These are phyloP conservation scores for Sipha flava DNA, from an alignment of 1,140 invertebrate species.

Conservation along the genomic window DNA sequence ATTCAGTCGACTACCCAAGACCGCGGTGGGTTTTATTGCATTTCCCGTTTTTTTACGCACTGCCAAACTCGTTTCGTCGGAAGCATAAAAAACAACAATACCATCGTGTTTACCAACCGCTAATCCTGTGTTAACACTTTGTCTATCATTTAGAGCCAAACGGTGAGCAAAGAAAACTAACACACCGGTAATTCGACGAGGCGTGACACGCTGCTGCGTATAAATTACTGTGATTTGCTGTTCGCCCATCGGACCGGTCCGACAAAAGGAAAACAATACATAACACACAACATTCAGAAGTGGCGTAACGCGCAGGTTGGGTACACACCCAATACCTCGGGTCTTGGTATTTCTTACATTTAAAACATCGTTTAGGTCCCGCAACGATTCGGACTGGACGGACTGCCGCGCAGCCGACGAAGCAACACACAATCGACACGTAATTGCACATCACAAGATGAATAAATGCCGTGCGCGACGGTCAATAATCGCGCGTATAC, in stretches of 20 bases:
- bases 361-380: background rate
- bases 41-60: background rate
- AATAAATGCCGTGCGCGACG: background rate
- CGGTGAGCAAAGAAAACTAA: background rate
- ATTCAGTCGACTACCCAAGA: background rate
- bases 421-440: background rate
- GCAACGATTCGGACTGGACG: background rate
- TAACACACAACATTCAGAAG: background rate
- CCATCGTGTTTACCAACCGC: background rate
- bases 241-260: background rate
- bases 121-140: background rate
- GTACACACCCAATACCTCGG: background rate
- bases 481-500: too few species aligned
- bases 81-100: background rate
- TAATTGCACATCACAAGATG: background rate
- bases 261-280: background rate
- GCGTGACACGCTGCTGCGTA: background rate
- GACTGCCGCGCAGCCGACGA: too few species aligned
- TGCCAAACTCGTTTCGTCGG: background rate
- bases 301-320: background rate
- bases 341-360: background rate
- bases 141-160: background rate
- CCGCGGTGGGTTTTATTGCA: background rate
- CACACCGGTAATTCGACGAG: background rate
- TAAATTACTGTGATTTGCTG: background rate